Evolutionary conservation across 2,797 vertebrate species (phyloP).

Genomic region (Sus cebifrons): DNA sequence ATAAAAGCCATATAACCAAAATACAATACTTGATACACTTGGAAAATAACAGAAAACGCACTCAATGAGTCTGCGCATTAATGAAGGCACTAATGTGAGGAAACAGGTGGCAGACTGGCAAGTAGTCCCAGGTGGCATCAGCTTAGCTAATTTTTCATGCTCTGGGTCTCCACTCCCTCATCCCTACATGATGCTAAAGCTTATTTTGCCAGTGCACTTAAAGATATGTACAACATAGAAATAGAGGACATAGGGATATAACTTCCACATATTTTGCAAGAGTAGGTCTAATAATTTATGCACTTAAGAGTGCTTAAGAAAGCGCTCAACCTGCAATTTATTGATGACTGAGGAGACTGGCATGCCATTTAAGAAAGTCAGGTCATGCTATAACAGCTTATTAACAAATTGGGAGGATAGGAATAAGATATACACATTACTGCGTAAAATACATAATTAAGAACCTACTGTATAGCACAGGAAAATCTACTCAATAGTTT

Average conservation of each 20-base stretch:
- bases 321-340: background rate
- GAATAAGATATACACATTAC: too few relatives aligned
- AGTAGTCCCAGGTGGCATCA: rapidly evolving
- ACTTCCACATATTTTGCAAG: background rate
- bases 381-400: background rate
- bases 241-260: background rate
- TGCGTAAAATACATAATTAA: too few relatives aligned
- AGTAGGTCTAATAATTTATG: background rate
- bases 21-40: background rate
- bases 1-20: background rate
- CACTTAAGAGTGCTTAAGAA: background rate
- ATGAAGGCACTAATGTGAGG: rapidly evolving
- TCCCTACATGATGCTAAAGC: background rate
- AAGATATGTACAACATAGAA: background rate
- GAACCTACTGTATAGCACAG: too few relatives aligned
- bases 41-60: background rate
- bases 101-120: background rate
- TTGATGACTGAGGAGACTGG: background rate
- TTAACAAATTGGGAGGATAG: background rate
- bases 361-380: background rate
- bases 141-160: background rate
- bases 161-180: background rate
- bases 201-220: background rate
- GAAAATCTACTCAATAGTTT: too few relatives aligned
- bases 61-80: background rate